Base-by-base conservation (phyloP, 2,888 invertebrate species). In the Nomada goodeniana region DNA sequence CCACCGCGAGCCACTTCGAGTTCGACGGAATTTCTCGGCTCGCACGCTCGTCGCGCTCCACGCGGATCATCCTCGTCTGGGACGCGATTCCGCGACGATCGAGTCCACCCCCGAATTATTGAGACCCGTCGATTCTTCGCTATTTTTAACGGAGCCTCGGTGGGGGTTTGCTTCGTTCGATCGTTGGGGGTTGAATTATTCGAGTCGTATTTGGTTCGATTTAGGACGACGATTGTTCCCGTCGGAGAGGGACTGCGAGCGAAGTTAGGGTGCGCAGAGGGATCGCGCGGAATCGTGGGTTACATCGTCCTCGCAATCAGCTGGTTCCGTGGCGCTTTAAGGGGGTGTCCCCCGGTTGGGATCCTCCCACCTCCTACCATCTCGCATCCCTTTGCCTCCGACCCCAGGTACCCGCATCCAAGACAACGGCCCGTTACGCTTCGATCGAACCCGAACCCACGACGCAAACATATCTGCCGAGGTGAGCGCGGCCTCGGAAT, bases 351-450 rank as follows among this genome's bases (percentile, higher is more conserved):
- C 84, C 79, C 50, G 80, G 20, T 13, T 74, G 83, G 83, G 72
- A 82, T 82, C 82, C 87, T 85, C 77, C 84, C 83, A 80, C 80
- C 83, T 86, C 82, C 83, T 80, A 84, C 85, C 80, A 81, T 83
- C 86, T 80, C 36, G 82, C 72, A 82, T 84, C 82, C 84, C 81
- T 83, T 84, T 87, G 86, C 88, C 83, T 87, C 85, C 84, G 84
- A 86, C 88, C 88, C 91, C 88, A 90, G 90, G 90, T 92, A 92
- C 93, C 93, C 93, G 93, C 93, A 93, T 93, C 90, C 91, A 90
- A 92, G 92, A 92, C 92, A 92, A 92, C 92, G 92, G 91, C 91
- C 92, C 93, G 93, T 93, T 92, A 93, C 93, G 89, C 92, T 91
- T 92, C 92, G 91, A 92, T 93, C 92, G 91, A 91, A 91, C 90